Evolutionary conservation across 37 sponge, comb jelly and placozoan genomes (phyloP).

Genomic region (Hormiphora californensis): DNA sequence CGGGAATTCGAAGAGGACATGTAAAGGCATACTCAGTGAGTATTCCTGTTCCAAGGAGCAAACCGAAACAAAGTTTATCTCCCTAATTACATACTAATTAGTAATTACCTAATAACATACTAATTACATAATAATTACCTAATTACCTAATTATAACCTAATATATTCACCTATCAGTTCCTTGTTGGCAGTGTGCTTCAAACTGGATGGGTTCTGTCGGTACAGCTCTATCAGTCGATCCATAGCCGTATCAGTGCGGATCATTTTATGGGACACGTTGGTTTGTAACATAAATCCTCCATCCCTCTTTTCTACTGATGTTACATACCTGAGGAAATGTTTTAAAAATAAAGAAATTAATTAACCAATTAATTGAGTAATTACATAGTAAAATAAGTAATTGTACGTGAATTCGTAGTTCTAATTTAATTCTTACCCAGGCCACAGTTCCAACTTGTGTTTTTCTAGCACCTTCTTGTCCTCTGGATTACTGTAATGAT

Average conservation of each 20-base stretch:
- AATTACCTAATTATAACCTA: too few relatives aligned
- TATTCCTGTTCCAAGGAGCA: too few relatives aligned
- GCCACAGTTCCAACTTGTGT: constrained; percentile 47
- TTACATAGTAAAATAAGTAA: too few relatives aligned
- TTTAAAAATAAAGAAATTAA: too few relatives aligned
- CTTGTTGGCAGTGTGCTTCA: constrained; percentile 3
- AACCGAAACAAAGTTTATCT: too few relatives aligned
- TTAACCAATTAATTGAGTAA: too few relatives aligned
- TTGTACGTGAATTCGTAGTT: too few relatives aligned
- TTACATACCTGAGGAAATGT: constrained; percentile 19
- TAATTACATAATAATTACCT: not conserved
- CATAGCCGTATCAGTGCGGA: constrained; percentile 29
- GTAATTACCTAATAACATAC: not conserved
- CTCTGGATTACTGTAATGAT: not conserved
- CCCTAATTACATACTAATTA: too few relatives aligned
- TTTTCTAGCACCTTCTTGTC: not conserved
- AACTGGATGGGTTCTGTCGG: not conserved
- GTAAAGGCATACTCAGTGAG: too few relatives aligned
- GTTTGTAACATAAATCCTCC: constrained; percentile 47
- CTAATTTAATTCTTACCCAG: not conserved
- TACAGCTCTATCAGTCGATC: constrained; percentile 6
- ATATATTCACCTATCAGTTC: constrained; percentile 24
- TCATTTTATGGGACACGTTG: constrained; percentile 41
- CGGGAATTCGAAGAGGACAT: too few relatives aligned
- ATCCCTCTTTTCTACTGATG: not conserved